Conservation (phyloP, 2,113 vertebrate genomes). For the Australoheros scitulus region DNA sequence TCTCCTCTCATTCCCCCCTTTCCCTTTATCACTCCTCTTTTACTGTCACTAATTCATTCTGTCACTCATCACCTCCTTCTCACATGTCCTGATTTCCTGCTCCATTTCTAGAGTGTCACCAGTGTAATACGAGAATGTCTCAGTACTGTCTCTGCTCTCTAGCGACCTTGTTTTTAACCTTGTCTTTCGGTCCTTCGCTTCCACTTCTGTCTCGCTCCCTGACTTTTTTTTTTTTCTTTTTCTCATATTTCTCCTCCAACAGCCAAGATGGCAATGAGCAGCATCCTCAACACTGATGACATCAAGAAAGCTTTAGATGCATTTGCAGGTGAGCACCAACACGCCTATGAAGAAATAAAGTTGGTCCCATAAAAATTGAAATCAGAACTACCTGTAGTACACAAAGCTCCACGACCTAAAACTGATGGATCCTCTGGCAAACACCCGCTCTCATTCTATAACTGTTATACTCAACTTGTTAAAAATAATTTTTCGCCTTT, state of each 20-base stretch:
- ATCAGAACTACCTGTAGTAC: not conserved
- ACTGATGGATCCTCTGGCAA: not conserved
- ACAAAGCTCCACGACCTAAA: not conserved
- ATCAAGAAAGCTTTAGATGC: conserved; percentile 84
- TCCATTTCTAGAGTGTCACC: conserved; percentile 57
- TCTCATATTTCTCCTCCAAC: not conserved
- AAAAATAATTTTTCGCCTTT: not conserved
- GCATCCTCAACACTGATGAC: conserved; percentile 84
- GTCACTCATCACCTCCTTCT: conserved; percentile 47
- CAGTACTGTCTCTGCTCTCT: conserved; percentile 38
- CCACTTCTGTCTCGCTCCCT: not conserved
- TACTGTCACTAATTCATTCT: conserved; percentile 43
- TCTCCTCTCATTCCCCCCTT: not conserved
- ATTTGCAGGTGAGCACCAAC: conserved; percentile 77
- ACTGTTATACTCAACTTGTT: not conserved
- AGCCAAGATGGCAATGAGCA: conserved; percentile 81
- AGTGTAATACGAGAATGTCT: conserved; percentile 57
- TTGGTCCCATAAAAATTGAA: not conserved
- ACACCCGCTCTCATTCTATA: not conserved
- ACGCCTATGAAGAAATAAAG: not conserved
- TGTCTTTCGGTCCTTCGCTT: conserved; percentile 26
- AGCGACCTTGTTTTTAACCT: conserved; percentile 56
- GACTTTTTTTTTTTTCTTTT: not conserved
- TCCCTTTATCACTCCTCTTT: conserved; percentile 2
- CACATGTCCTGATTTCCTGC: conserved; percentile 62